A percentile compares a stretch with the other conserved stretches of the same genome.
These are phyloP conservation scores for Caenorhabditis panamensis DNA, from an alignment of 2,888 invertebrate species.

Conservation along the genomic window DNA sequence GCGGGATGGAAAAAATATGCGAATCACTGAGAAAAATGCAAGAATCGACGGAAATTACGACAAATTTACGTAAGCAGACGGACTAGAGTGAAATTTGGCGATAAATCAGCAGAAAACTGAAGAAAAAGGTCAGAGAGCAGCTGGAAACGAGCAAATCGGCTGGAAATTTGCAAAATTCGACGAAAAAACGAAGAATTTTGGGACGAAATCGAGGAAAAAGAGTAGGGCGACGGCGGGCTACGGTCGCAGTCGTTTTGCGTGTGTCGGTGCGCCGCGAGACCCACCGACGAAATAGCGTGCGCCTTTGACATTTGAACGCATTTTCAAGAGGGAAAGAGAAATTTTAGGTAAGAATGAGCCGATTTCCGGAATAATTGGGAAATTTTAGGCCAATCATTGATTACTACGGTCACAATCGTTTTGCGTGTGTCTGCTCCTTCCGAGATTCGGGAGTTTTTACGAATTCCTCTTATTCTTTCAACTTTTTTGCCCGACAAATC, in stretches of 20 bases:
- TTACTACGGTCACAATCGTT: background rate
- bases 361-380: too few relatives aligned
- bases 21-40: too few relatives aligned
- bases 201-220: constrained; percentile 1
- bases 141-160: background rate
- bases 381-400: too few relatives aligned
- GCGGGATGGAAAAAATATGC: too few relatives aligned
- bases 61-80: too few relatives aligned
- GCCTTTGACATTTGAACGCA: constrained; percentile 16
- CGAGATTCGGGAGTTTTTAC: background rate
- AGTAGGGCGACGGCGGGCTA: background rate
- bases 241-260: constrained; percentile 38
- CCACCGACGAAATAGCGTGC: constrained; percentile 4
- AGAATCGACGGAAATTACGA: too few relatives aligned
- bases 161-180: background rate
- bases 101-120: background rate
- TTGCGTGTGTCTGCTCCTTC: constrained; percentile 3
- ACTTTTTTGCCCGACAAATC: too few relatives aligned
- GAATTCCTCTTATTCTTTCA: too few relatives aligned
- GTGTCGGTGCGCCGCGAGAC: constrained; percentile 27
- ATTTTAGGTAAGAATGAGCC: too few relatives aligned
- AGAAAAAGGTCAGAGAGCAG: background rate
- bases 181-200: constrained; percentile 17
- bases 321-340: too few relatives aligned
- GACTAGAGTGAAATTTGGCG: too few relatives aligned